These are phyloP conservation scores for Malthinus seriepunctatus DNA, from an alignment of 2,888 invertebrate species.

Conservation along the genomic window DNA sequence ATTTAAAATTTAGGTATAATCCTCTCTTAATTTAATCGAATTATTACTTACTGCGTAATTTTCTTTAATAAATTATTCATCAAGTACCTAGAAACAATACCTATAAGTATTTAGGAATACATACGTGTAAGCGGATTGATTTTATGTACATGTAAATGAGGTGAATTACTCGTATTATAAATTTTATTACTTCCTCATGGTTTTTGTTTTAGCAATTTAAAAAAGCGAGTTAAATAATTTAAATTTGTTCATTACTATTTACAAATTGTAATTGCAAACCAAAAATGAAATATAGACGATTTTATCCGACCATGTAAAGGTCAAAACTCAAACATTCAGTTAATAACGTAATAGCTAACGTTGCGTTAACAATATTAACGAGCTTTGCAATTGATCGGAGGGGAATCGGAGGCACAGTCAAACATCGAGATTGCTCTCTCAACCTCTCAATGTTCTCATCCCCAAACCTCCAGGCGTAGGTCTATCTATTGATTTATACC, in stretches of 20 bases:
- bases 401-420: conserved; percentile 40
- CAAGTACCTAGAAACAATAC: too few species aligned
- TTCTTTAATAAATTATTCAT: too few species aligned
- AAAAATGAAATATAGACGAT: neutral
- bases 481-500: conserved; percentile 52
- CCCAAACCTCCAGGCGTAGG: conserved; percentile 44
- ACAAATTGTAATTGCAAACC: neutral
- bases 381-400: conserved; percentile 35
- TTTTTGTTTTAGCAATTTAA: too few species aligned
- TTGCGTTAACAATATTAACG: conserved; percentile 32
- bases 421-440: conserved; percentile 48
- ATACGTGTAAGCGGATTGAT: too few species aligned
- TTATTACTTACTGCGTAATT: too few species aligned
- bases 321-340: conserved; percentile 16
- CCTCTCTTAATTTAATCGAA: too few species aligned
- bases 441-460: conserved; percentile 32
- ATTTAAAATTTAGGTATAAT: too few species aligned
- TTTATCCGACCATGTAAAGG: neutral
- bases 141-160: too few species aligned
- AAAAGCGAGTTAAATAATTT: too few species aligned
- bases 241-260: neutral
- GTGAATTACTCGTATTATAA: too few species aligned
- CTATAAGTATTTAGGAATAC: too few species aligned
- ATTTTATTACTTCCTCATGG: too few species aligned
- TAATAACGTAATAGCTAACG: conserved; percentile 27